These are phyloP conservation scores for Plutomurus gul DNA, from an alignment of 1,140 invertebrate genomes.

Conservation along the genomic window DNA sequence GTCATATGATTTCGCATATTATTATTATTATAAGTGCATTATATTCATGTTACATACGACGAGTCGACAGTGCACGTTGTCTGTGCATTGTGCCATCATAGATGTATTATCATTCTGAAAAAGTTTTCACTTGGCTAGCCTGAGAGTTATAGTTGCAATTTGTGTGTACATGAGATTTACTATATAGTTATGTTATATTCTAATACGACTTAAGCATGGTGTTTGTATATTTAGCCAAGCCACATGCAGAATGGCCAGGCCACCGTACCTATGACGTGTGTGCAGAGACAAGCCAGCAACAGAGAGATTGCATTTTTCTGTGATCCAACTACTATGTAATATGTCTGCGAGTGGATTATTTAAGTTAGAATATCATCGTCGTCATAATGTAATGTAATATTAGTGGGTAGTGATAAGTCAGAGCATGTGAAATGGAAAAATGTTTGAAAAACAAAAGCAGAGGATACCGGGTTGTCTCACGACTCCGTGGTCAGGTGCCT, in stretches of 20 bases:
- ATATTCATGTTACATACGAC: no score
- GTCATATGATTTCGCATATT: background rate
- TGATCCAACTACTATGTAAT: background rate
- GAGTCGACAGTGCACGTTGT: no score
- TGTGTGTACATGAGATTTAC: no score
- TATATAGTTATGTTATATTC: no score
- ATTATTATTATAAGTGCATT: no score
- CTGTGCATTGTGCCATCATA: no score
- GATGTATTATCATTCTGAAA: background rate
- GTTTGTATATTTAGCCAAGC: no score
- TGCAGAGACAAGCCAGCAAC: background rate
- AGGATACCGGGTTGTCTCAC: conserved; percentile 36
- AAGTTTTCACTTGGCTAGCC: background rate
- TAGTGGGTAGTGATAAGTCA: conserved; percentile 25
- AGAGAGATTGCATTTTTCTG: background rate
- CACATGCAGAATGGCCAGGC: no score
- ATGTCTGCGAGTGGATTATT: background rate
- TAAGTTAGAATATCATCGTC: background rate
- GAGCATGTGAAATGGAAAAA: conserved; percentile 31
- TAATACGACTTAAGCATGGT: no score
- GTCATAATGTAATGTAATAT: conserved; percentile 9
- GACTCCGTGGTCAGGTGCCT: conserved; percentile 50
- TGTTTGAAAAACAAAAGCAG: conserved; percentile 42
- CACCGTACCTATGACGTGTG: no score
- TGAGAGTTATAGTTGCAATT: no score